Conservation (phyloP, 2,888 invertebrate species). For the Meloe dianella region DNA sequence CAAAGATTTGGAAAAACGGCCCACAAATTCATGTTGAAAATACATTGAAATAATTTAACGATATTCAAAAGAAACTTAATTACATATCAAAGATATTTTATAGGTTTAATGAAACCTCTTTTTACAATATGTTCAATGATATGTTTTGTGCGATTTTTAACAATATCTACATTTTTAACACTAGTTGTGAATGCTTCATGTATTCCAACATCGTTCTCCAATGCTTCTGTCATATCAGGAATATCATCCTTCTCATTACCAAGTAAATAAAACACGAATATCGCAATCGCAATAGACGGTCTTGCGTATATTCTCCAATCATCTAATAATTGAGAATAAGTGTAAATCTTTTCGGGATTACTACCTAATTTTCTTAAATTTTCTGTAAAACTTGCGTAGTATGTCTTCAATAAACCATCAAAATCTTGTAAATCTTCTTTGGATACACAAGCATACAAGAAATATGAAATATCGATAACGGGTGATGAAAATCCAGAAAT, state of each 20-base stretch:
- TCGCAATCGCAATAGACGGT: slow-evolving; percentile 7
- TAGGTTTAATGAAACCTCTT: neutral
- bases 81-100: neutral
- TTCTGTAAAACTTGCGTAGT: neutral
- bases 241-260: slow-evolving; percentile 13
- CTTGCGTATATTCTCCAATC: slow-evolving; percentile 21
- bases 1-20: no score
- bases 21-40: no score
- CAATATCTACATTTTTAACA: neutral
- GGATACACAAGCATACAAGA: neutral
- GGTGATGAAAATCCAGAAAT: neutral
- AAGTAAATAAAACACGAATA: neutral
- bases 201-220: neutral
- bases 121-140: slow-evolving; percentile 3
- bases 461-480: neutral
- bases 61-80: no score
- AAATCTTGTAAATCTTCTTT: neutral
- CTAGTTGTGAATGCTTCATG: neutral
- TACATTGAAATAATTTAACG: no score
- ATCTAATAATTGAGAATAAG: slow-evolving; percentile 6
- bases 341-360: slow-evolving; percentile 1
- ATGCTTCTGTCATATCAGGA: slow-evolving; percentile 5
- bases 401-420: neutral
- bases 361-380: slow-evolving; percentile 14
- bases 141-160: neutral